Base-by-base conservation (phyloP, 2,888 invertebrate genomes). In the Cerastis rubricosa region DNA sequence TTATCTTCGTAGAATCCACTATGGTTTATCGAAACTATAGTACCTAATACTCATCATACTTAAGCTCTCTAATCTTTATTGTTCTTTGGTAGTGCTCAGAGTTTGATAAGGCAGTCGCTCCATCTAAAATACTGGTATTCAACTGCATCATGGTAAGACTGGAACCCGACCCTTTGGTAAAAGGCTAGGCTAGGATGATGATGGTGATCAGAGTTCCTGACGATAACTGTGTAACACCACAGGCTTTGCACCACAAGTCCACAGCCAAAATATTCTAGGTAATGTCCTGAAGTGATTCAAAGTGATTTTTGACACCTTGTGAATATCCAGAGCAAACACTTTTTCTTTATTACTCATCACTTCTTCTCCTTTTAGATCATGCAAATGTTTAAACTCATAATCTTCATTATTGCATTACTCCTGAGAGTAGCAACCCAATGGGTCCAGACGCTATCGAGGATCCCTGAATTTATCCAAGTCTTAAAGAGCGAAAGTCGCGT, bases 1-100 rank as follows among this genome's bases (percentile, higher is more conserved):
- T 76, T 77, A 78, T 74, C 76, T 77, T 72, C 74, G 75, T 73
- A 49, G 73, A 78, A 83, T 75, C 65, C 73, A 73, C 72, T 81
- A 77, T 66, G 65, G 73, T 71, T 84, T 85, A 71, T 74, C 73
- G 61, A 72, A 63, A 59, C 29, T 61, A 14, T 70, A 35, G 57
- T 19, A 29, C 9, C 72, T 59, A 59, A 29, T 59, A 51, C 22
- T 43, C 29, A 68, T 49, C 35, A 71, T 45, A 51, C 70, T 81
- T 74, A 74, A 74, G 40, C 17, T 19, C 2, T 64, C 3, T 84
- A 80, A 84, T 84, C 74, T 84, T 43, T 57, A 84, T 7, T 64
- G 17, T n/a, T 64, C 1, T 59, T 47, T 43, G 19, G 7, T 47
- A 47, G 40, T 40, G 17, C 43, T 45, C 7, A 65, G 49, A 43